Evolutionary conservation across 2,113 vertebrate species (phyloP).

Genomic region (Spea bombifrons): DNA sequence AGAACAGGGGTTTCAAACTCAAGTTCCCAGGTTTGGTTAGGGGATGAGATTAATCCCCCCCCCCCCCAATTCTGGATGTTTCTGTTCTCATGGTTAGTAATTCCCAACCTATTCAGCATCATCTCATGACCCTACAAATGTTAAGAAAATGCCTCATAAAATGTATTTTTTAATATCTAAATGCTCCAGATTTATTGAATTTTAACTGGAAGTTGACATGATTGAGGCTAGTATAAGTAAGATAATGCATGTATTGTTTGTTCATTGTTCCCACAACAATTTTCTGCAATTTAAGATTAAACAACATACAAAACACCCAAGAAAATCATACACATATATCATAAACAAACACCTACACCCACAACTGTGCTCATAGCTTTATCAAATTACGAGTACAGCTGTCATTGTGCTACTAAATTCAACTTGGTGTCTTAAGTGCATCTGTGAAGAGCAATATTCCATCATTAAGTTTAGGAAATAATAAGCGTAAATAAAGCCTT

Average conservation of each 20-base stretch:
- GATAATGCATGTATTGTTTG: neutral
- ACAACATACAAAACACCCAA: neutral
- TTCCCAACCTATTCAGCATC: too few relatives aligned
- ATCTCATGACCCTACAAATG: neutral
- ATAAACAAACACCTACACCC: neutral
- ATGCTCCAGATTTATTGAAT: neutral
- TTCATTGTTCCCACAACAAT: neutral
- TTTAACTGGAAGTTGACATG: neutral
- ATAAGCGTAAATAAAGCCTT: slow-evolving; percentile 42
- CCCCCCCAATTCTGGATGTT: too few relatives aligned
- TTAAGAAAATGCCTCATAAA: neutral
- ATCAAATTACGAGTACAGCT: neutral
- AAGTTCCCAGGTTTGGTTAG: too few relatives aligned
- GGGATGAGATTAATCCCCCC: too few relatives aligned
- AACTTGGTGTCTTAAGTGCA: slow-evolving; percentile 30
- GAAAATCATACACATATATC: slow-evolving; percentile 10
- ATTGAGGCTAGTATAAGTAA: neutral
- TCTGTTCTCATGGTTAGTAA: too few relatives aligned
- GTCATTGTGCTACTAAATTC: slow-evolving; percentile 38
- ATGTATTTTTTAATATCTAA: neutral
- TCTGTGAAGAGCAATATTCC: slow-evolving; percentile 16
- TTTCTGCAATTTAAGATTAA: neutral
- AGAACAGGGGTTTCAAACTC: too few relatives aligned
- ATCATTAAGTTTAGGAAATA: slow-evolving; percentile 29
- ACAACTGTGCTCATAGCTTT: slow-evolving; percentile 3